Evolutionary conservation across 2,113 vertebrate genomes (phyloP), one percentile per base, ranked within the genome.

Genomic region (Gymnorhina tibicen): DNA sequence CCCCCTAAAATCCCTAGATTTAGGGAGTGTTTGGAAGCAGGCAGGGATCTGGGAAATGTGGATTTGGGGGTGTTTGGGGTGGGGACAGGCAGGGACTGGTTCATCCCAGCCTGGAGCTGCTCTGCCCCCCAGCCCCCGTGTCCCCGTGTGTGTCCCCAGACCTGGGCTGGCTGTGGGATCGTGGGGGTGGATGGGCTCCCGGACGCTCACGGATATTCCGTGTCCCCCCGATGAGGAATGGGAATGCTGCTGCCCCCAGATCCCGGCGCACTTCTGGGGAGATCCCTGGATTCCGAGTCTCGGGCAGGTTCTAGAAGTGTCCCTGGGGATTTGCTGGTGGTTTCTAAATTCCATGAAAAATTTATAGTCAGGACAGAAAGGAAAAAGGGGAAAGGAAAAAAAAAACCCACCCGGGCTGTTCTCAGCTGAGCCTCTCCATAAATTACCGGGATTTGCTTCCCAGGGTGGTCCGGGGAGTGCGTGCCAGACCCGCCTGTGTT

Each of bases 261-360:
- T 78, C 89, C 88, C 26, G 8, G 8, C 3, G 50, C 88, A 33
- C 52, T 89, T 81, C 66, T 18, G 47, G 30, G 89, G 16, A 33
- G 79, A 95, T 74, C 73, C 96, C 96, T 79, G 62, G 62, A 81
- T 91, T 85, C 56, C 46, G 67, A 76, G 64, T 59, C 62, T 93
- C 59, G 52, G 81, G 93, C 79, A 50, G 92, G 96, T 95, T 81
- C 95, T 96, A 91, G 97, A 97, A 94, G 58, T 8, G 87, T 97
- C 97, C 76, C 95, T 27, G 86, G 85, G 94, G 97, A 97, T 97
- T 97, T 94, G 96, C 91, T 96, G 76, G 17, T 75, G 89, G 95
- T 97, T 96, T 96, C 95, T 83, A 79, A 97, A 92, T 89, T 93
- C 82, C 79, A 28, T 89, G 90, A 78, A 95, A 77, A 95, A 97